Evolutionary conservation across 2,888 invertebrate genomes (phyloP), one percentile per base, ranked within the genome.

Genomic region (Choristoneura rosaceana): DNA sequence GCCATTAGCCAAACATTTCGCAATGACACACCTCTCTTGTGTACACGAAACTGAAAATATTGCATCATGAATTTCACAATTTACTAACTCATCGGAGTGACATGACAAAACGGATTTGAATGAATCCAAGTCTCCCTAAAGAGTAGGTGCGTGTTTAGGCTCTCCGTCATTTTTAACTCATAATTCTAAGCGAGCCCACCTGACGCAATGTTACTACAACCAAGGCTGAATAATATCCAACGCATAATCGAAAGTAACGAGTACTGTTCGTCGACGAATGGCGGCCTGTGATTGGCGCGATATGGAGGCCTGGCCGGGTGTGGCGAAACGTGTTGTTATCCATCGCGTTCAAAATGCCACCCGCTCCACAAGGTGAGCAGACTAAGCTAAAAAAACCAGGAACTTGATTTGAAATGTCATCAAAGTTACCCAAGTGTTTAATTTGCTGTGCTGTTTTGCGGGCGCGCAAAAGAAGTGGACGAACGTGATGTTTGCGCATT

Each of bases 221-320:
- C 91, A 92, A 93, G 93, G 93, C 81, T 90, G 87, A 84, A 76
- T 83, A 82, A 87, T 90, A 89, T 88, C 85, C 83, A 81, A 85
- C 87, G 85, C 84, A 87, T 82, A 75, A 76, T 82, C 82, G 91
- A 91, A 92, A 90, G 90, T 89, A 81, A 80, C 81, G 82, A 88
- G 90, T 87, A 83, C 85, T 79, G 87, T 85, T 83, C 79, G 86
- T 81, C 85, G 58, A 50, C 61, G 71, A 62, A 75, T 87, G 90
- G 87, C 82, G 84, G 80, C 79, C 74, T 80, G 79, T 84, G 90
- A 93, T 93, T 93, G 93, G 93, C 75, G 77, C 82, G 64, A 76
- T 61, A 69, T 76, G 91, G 92, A 87, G 93, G 93, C 93, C 90
- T 88, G 93, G 90, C 91, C 81, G 82, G 92, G 93, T 91, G 92